Evolutionary conservation across 2,797 vertebrate species (phyloP).

Genomic region (Anolis apletophallus): DNA sequence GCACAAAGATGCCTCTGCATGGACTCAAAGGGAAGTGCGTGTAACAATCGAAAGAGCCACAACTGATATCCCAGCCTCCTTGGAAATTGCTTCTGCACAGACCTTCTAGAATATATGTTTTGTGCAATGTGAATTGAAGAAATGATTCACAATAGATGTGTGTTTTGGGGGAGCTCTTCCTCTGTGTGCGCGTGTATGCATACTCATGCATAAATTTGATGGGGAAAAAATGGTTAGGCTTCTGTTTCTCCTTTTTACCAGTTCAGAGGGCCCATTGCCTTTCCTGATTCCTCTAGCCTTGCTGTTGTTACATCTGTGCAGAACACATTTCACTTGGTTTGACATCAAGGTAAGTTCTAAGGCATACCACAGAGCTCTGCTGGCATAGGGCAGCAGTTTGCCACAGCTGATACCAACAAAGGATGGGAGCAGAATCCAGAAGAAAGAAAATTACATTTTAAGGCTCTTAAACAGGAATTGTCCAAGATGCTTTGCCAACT

Average conservation of each 20-base stretch:
- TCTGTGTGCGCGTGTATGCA: not conserved
- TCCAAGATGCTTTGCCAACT: not conserved
- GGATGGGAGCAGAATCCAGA: not conserved
- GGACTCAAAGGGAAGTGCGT: conserved; percentile 29
- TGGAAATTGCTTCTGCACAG: not conserved
- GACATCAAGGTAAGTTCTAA: not conserved
- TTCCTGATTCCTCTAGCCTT: not conserved
- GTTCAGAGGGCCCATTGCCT: not conserved
- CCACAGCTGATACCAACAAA: not conserved
- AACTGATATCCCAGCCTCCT: rapidly evolving
- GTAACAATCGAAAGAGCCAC: conserved; percentile 7
- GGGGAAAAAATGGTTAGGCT: not conserved
- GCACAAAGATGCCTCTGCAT: conserved; percentile 4
- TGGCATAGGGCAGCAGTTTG: too few species aligned
- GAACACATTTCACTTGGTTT: not conserved
- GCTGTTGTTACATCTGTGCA: not conserved
- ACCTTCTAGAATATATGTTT: not conserved
- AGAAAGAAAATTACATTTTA: not conserved
- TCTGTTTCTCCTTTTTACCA: not conserved
- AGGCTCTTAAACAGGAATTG: not conserved
- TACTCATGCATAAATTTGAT: not conserved
- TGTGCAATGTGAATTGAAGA: not conserved
- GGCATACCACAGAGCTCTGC: not conserved
- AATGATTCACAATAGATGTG: not conserved
- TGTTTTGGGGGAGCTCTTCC: not conserved